These are phyloP conservation scores for Xiphorhynchus erythropygius DNA, from an alignment of 2,797 vertebrate genomes.

Conservation along the genomic window DNA sequence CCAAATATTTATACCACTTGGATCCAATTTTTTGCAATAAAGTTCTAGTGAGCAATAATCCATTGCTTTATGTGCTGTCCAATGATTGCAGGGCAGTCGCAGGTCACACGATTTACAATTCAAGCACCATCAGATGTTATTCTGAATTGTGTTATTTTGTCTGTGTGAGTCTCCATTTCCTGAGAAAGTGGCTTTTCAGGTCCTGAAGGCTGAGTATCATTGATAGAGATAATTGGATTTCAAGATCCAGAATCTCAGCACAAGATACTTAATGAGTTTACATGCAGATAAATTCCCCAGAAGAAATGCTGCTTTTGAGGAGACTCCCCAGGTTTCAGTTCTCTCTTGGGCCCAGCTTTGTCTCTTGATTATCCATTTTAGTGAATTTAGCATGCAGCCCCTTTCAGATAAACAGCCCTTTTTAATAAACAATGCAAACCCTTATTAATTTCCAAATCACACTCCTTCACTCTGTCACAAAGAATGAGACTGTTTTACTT, in stretches of 20 bases:
- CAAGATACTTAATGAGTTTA: conserved; percentile 51
- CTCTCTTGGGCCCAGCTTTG: neutral
- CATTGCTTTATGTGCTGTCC: neutral
- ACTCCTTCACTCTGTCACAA: neutral
- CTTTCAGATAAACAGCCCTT: conserved; percentile 35
- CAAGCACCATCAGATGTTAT: neutral
- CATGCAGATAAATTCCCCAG: conserved; percentile 42
- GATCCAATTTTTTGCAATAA: neutral
- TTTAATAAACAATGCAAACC: neutral
- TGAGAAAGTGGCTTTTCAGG: neutral
- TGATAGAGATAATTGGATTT: conserved; percentile 64
- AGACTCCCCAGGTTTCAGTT: neutral
- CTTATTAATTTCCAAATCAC: neutral
- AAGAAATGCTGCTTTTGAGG: conserved; percentile 31
- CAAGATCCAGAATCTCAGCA: conserved; percentile 35
- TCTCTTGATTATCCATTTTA: conserved; percentile 6
- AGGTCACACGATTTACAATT: neutral
- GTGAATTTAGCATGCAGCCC: neutral
- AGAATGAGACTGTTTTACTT: neutral
- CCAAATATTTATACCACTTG: neutral
- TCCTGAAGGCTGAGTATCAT: conserved; percentile 6
- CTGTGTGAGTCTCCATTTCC: neutral
- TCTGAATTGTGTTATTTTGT: neutral
- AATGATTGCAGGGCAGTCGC: fast-evolving
- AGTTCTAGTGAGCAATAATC: neutral